A percentile compares a stretch with the other conserved stretches of the same genome.
phyloP scores from a whole-genome alignment of 2,797 vertebrate species.

The Betta splendens region DNA sequence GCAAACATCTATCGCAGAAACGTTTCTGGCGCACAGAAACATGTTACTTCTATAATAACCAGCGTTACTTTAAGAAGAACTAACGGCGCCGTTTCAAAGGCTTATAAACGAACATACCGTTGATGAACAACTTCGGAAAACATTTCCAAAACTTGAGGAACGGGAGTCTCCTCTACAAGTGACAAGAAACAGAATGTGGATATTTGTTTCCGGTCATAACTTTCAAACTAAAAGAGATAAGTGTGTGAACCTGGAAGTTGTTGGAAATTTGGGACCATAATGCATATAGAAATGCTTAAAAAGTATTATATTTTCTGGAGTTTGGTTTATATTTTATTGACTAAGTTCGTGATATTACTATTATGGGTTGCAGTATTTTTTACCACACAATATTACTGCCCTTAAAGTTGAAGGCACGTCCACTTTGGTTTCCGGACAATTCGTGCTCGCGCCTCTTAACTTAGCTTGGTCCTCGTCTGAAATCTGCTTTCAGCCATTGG shows the following conservation, averaged over 20 bases:
- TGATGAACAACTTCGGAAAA: constrained; percentile 13
- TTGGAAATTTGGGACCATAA: rapidly evolving
- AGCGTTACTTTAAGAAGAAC: neutral
- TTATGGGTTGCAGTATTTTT: rapidly evolving
- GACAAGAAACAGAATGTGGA: rapidly evolving
- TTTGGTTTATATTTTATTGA: rapidly evolving
- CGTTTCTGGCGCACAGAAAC: neutral
- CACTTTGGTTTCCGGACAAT: neutral
- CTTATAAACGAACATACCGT: neutral
- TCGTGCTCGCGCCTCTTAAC: neutral
- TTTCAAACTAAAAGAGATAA: constrained; percentile 54
- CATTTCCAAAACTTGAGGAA: constrained; percentile 54
- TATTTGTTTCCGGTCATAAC: neutral
- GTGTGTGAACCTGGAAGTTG: rapidly evolving
- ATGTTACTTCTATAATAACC: neutral
- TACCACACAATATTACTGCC: rapidly evolving
- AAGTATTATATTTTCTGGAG: rapidly evolving
- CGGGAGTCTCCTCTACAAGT: neutral
- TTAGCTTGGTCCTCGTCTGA: neutral
- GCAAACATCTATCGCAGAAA: neutral
- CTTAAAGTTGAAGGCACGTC: constrained; percentile 39
- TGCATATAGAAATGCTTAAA: rapidly evolving
- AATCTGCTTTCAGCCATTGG: constrained; percentile 32
- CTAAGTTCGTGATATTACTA: rapidly evolving
- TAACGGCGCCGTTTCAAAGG: neutral